phyloP scores from a whole-genome alignment of 2,888 invertebrate genomes.

The Chromoteleia sp. region DNA sequence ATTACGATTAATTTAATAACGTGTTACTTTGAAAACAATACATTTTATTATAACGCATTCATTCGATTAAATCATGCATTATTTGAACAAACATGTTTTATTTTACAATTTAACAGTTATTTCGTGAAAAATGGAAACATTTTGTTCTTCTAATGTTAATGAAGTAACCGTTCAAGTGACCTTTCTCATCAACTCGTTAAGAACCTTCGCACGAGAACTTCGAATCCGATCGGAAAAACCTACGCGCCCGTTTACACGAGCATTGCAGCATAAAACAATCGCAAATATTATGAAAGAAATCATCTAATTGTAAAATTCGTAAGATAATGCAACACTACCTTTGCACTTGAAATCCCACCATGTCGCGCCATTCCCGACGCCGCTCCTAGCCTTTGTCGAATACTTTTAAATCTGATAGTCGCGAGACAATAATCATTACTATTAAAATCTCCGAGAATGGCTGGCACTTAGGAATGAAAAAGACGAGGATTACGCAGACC shows the following conservation, averaged over 20 bases:
- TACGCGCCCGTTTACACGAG: background rate
- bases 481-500: conserved; percentile 68
- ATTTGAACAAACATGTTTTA: too few species aligned
- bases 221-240: conserved; percentile 25
- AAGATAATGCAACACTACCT: background rate
- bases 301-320: conserved; percentile 8
- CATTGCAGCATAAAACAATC: background rate
- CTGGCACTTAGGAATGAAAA: conserved; percentile 44
- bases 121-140: background rate
- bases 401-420: conserved; percentile 68
- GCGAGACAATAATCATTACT: conserved; percentile 70
- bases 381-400: conserved; percentile 72
- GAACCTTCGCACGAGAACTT: background rate
- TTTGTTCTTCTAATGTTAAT: too few species aligned
- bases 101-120: too few species aligned
- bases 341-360: conserved; percentile 59
- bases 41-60: too few species aligned
- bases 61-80: too few species aligned
- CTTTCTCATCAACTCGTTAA: background rate
- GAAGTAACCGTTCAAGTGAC: background rate
- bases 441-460: conserved; percentile 65
- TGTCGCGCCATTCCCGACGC: conserved; percentile 52
- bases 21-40: too few species aligned
- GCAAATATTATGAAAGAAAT: background rate
- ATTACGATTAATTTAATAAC: too few species aligned